Evolutionary conservation across 2,797 vertebrate genomes (phyloP).

Genomic region (Neoniphon sammara): DNA sequence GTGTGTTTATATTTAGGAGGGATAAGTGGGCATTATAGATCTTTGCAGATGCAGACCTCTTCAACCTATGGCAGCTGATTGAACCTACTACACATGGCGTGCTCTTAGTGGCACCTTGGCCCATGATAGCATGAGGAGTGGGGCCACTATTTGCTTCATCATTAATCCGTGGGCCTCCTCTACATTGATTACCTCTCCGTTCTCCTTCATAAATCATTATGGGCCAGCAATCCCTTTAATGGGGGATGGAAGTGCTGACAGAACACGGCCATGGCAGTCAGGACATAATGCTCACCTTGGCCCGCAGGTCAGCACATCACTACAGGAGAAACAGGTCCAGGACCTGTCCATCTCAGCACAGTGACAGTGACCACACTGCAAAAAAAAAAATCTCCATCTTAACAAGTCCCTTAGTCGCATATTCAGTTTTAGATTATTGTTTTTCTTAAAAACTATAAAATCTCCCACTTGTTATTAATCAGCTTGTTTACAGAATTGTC

Average conservation of each 20-base stretch:
- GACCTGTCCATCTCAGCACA: constrained; percentile 17
- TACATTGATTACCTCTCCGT: constrained; percentile 71
- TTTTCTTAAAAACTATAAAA: no score
- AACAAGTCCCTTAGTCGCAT: no score
- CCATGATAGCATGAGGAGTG: constrained; percentile 53
- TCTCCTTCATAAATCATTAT: constrained; percentile 77
- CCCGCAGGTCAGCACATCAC: constrained; percentile 39
- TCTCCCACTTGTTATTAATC: no score
- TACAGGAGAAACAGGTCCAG: constrained; percentile 16
- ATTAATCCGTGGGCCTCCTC: constrained; percentile 73
- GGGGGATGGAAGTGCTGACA: constrained; percentile 67
- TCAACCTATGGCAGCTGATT: constrained; percentile 45
- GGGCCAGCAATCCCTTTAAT: constrained; percentile 67
- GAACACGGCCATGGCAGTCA: constrained; percentile 51
- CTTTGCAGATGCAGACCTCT: constrained; percentile 23
- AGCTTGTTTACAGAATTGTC: no score
- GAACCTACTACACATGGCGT: constrained; percentile 46
- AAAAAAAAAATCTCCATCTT: no score
- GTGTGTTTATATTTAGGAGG: constrained; percentile 18
- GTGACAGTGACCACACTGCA: no score
- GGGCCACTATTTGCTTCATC: constrained; percentile 72
- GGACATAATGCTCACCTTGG: constrained; percentile 53
- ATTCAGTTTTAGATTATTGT: no score
- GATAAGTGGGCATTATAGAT: neutral
- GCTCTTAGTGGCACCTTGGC: constrained; percentile 49